phyloP scores from a whole-genome alignment of 2,888 invertebrate species.

The Eupithecia exiguata region DNA sequence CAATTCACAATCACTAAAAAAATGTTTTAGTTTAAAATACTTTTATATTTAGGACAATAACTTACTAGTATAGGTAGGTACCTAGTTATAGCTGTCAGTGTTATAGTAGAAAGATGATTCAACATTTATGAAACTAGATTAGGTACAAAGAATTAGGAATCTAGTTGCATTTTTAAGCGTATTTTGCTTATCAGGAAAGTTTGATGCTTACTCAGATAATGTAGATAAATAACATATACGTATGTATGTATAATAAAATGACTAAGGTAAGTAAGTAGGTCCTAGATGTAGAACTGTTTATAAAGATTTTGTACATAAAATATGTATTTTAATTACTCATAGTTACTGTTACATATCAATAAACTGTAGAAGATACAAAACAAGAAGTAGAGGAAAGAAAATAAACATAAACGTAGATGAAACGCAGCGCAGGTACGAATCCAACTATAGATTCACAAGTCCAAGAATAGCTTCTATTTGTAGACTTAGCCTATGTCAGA shows the following conservation, averaged over 20 bases:
- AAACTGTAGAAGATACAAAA: background rate
- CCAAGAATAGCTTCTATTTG: slow-evolving; percentile 43
- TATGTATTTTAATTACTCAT: background rate
- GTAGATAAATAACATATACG: no score
- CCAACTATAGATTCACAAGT: slow-evolving; percentile 14
- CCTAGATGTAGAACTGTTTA: background rate
- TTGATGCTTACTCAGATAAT: background rate
- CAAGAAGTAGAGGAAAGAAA: background rate
- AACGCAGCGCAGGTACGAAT: background rate
- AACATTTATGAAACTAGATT: background rate
- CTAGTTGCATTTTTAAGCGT: background rate
- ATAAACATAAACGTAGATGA: background rate
- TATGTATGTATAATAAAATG: no score
- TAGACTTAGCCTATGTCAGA: slow-evolving; percentile 26
- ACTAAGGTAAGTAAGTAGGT: background rate
- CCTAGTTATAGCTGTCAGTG: background rate
- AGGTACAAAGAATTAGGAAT: background rate
- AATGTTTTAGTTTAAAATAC: background rate
- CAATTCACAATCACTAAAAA: background rate
- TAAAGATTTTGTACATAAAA: background rate
- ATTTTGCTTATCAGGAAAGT: background rate
- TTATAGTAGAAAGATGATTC: background rate
- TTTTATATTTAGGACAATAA: background rate
- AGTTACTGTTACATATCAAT: background rate
- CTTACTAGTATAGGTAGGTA: background rate